phyloP scores from a whole-genome alignment of 2,113 vertebrate genomes.

The cat (Felis catus) region DNA sequence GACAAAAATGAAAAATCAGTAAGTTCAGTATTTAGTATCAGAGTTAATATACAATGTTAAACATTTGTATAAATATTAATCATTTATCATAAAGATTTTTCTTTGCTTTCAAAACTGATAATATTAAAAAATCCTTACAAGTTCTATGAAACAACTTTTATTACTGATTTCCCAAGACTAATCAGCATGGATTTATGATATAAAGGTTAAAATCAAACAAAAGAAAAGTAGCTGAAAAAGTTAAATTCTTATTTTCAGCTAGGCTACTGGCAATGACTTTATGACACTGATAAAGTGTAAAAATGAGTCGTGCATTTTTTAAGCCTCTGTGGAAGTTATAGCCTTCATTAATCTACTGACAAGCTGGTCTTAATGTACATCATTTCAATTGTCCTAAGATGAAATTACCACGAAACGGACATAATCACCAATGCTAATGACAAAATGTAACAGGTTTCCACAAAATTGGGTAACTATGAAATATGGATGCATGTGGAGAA shows the following conservation, averaged over 20 bases:
- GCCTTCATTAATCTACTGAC: background rate
- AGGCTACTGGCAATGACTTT: background rate
- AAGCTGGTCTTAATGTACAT: background rate
- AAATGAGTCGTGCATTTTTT: background rate
- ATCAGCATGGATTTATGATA: background rate
- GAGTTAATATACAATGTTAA: background rate
- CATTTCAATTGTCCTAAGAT: background rate
- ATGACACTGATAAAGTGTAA: background rate
- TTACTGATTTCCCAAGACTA: background rate
- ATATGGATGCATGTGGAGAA: background rate
- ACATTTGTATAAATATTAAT: background rate
- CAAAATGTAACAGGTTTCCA: background rate
- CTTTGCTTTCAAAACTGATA: background rate
- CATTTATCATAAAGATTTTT: background rate
- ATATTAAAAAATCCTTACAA: background rate
- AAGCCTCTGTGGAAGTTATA: background rate
- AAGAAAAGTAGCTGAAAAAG: background rate
- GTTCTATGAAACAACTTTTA: background rate
- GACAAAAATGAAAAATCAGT: background rate
- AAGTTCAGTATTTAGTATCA: background rate
- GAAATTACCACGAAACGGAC: background rate
- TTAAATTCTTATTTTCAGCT: background rate
- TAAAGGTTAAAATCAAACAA: slow-evolving; percentile 12
- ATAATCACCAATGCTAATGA: background rate
- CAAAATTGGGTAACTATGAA: background rate